Evolutionary conservation across 2,797 vertebrate genomes (phyloP), one percentile per base, ranked within the genome.

Genomic region (Poeciliopsis gracilis): DNA sequence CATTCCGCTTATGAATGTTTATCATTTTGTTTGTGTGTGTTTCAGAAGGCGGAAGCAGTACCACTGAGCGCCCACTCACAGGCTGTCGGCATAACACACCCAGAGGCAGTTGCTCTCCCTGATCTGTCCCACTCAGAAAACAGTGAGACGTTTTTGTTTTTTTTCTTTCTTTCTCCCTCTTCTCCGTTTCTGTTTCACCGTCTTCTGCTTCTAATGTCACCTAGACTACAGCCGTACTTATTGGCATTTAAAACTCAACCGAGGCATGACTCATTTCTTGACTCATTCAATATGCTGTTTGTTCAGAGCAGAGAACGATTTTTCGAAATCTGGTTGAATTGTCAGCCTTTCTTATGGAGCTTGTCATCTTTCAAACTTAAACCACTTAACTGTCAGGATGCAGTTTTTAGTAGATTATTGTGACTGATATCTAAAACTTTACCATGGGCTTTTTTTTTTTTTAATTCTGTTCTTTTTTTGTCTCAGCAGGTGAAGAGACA

Each of bases 131-230:
- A 78, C 81, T 93, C 94, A 4, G 78, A 81, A 82, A 90, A 96
- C 88, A 94, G 96, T 97, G 95, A 97, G 96, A 81, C 75, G n/a
- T n/a, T n/a, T n/a, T n/a, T n/a, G n/a, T 77, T 49, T 67, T 45
- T 69, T n/a, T 28, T 55, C 28, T 8, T 41, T 51, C 18, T 55
- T 55, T 55, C 25, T 55, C 66, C 75, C 72, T 77, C 25, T 51
- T 49, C 55, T 82, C 23, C 49, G 28, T 87, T 78, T 88, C 57
- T 72, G 55, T 83, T 80, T 86, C 59, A 57, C 57, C 78, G 75
- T 84, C 66, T 72, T 66, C 63, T 77, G 36, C 79, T 43, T n/a
- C 16, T 45, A 18, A 82, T 86, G 79, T 85, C 71, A 70, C 70
- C 69, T 57, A 49, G 47, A 63, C 30, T 73, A 0, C 72, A 38